phyloP scores from a whole-genome alignment of 2,797 vertebrate species.

The Numenius phaeopus region DNA sequence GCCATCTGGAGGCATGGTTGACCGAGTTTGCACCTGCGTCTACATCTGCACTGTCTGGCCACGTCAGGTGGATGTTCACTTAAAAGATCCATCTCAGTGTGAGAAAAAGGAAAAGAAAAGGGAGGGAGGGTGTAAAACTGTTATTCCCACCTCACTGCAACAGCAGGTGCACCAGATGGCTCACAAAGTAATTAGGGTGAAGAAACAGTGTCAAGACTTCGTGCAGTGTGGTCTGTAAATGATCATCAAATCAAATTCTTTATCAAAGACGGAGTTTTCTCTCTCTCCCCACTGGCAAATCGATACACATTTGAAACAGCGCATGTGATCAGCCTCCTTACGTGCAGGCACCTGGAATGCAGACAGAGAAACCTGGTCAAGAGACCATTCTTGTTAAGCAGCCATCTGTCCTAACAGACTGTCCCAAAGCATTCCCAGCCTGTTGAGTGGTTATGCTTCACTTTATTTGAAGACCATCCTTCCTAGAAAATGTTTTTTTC shows the following conservation, averaged over 20 bases:
- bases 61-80: constrained; percentile 69
- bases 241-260: constrained; percentile 55
- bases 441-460: not conserved
- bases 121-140: constrained; percentile 46
- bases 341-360: not conserved
- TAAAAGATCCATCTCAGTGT: constrained; percentile 67
- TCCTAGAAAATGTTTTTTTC: not conserved
- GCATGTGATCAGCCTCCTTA: constrained; percentile 31
- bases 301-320: constrained; percentile 23
- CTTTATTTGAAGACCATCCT: constrained; percentile 19
- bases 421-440: constrained; percentile 25
- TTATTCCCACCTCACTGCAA: constrained; percentile 56
- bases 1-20: constrained; percentile 71
- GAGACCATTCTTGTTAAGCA: constrained; percentile 60
- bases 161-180: constrained; percentile 77
- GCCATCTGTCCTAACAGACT: constrained; percentile 67
- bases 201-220: constrained; percentile 61
- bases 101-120: constrained; percentile 58
- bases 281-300: constrained; percentile 42
- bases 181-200: constrained; percentile 68
- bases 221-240: constrained; percentile 46
- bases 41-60: constrained; percentile 69
- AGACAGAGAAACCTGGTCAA: constrained; percentile 58
- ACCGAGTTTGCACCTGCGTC: constrained; percentile 72
- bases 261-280: constrained; percentile 46